These are phyloP conservation scores for Heterodera schachtii DNA, from an alignment of 1,140 invertebrate genomes.

Conservation along the genomic window DNA sequence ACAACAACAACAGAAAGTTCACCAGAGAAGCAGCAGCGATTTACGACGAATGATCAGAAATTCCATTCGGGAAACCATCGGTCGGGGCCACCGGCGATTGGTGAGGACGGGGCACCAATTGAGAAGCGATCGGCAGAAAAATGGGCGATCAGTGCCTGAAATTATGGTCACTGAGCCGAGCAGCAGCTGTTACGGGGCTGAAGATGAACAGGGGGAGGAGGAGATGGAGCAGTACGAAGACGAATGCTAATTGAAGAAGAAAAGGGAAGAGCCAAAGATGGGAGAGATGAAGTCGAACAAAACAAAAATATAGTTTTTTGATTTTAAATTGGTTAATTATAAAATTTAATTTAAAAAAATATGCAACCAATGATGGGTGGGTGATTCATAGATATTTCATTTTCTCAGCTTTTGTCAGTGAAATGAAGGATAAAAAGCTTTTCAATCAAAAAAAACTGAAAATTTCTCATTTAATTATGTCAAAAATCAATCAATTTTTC, in stretches of 20 bases:
- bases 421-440: no score
- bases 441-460: no score
- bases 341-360: no score
- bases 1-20: background rate
- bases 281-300: no score
- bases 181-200: background rate
- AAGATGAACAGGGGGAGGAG: background rate
- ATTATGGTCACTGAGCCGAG: slow-evolving; percentile 28
- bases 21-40: background rate
- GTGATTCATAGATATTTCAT: no score
- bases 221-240: background rate
- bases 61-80: slow-evolving; percentile 1
- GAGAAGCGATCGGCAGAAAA: background rate
- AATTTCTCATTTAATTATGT: no score
- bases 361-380: no score
- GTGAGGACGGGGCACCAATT: background rate
- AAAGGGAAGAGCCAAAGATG: background rate
- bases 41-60: background rate
- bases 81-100: background rate
- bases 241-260: slow-evolving; percentile 1
- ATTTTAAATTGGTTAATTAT: no score
- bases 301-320: no score
- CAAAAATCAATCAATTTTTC: no score
- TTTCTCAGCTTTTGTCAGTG: no score
- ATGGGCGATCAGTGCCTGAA: slow-evolving; percentile 1